Evolutionary conservation across 2,888 invertebrate genomes (phyloP).

Genomic region (Drosophila formosana): DNA sequence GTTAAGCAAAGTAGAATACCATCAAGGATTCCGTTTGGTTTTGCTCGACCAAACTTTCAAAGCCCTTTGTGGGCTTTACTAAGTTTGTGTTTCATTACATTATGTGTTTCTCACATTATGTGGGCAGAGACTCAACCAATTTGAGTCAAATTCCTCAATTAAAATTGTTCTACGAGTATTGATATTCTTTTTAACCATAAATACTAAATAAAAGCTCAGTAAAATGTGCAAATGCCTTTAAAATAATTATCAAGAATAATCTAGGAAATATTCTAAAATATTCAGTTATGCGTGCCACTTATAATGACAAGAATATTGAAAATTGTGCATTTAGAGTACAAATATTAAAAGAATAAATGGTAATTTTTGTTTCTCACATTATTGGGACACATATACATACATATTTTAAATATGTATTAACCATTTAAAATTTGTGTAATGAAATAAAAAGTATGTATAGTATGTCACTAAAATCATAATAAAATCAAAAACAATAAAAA

Average conservation of each 20-base stretch:
- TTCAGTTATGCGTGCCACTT: no score
- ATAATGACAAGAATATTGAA: neutral
- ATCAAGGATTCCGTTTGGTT: constrained; percentile 11
- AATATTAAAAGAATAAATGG: constrained; percentile 5
- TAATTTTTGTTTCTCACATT: constrained; percentile 47
- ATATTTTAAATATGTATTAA: constrained; percentile 25
- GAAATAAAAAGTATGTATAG: constrained; percentile 15
- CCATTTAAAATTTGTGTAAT: constrained; percentile 5
- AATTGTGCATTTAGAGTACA: constrained; percentile 14
- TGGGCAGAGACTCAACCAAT: neutral
- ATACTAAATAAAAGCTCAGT: constrained; percentile 59
- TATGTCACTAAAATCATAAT: constrained; percentile 19
- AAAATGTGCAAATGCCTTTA: constrained; percentile 63
- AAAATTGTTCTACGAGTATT: neutral
- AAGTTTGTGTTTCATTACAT: constrained; percentile 42
- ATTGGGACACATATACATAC: constrained; percentile 24
- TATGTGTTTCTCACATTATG: constrained; percentile 27
- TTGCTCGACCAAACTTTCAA: constrained; percentile 2
- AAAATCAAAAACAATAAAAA: constrained; percentile 19
- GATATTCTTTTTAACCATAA: constrained; percentile 15
- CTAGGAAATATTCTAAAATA: neutral
- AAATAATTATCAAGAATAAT: neutral
- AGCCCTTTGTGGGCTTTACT: neutral
- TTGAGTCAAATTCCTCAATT: neutral
- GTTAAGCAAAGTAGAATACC: neutral